Evolutionary conservation across 1,140 invertebrate genomes (phyloP).

Genomic region (Plectrocnemia conspersa): DNA sequence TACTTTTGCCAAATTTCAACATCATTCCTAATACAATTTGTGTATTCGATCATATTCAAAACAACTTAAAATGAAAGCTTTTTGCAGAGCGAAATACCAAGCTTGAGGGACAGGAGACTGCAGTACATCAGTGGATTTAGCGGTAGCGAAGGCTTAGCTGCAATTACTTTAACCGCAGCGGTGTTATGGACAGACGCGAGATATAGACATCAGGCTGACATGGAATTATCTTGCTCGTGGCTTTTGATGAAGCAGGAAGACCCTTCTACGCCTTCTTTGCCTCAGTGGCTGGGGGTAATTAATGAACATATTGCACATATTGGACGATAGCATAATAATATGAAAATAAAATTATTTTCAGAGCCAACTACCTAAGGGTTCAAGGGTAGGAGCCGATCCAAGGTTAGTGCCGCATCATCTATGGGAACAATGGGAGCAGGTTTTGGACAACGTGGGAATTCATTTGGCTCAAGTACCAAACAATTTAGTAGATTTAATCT

Average conservation of each 20-base stretch:
- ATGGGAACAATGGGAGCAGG: constrained; percentile 57
- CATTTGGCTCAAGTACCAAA: constrained; percentile 60
- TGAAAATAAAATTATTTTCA: background rate
- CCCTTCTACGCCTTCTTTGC: constrained; percentile 53
- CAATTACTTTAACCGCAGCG: constrained; percentile 71
- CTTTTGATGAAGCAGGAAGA: constrained; percentile 68
- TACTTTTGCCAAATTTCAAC: background rate
- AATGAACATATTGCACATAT: background rate
- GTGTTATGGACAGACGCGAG: constrained; percentile 87
- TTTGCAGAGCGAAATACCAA: constrained; percentile 60
- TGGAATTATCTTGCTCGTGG: constrained; percentile 76
- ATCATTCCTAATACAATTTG: no score
- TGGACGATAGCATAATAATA: constrained; percentile 3
- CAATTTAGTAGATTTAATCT: constrained; percentile 79
- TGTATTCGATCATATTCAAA: no score
- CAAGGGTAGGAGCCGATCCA: constrained; percentile 79
- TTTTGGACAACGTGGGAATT: constrained; percentile 54
- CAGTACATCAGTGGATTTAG: constrained; percentile 83
- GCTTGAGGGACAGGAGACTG: constrained; percentile 71
- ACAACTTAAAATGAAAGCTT: no score
- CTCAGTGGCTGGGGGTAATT: constrained; percentile 58
- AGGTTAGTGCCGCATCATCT: constrained; percentile 60
- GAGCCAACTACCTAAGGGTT: constrained; percentile 43
- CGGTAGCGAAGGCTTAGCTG: constrained; percentile 73
- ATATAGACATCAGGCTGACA: constrained; percentile 73